These are phyloP conservation scores for Clarias macrocephalus DNA, from an alignment of 2,113 vertebrate species.

Conservation along the genomic window DNA sequence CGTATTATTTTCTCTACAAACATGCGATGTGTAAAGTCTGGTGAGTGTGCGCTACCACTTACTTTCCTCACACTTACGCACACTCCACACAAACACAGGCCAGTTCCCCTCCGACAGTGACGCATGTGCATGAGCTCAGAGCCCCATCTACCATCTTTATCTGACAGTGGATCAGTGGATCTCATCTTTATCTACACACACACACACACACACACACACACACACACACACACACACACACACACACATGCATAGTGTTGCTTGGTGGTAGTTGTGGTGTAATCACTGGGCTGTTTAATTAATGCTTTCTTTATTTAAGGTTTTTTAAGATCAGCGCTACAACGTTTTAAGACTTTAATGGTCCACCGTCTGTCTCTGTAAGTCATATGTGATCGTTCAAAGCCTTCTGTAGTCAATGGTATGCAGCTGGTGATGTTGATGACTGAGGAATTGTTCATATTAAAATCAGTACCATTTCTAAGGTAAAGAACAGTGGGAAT, in stretches of 20 bases:
- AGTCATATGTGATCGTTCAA: no score
- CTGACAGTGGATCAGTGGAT: conserved; percentile 30
- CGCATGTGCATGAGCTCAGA: conserved; percentile 44
- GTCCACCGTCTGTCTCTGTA: no score
- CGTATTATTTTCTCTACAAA: conserved; percentile 35
- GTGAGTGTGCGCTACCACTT: neutral
- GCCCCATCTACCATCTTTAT: conserved; percentile 24
- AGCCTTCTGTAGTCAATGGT: no score
- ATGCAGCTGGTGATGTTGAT: no score
- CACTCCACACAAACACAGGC: conserved; percentile 35
- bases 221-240: conserved; percentile 13
- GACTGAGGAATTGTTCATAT: no score
- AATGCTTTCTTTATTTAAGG: neutral
- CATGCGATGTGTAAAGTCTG: neutral
- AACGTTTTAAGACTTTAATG: no score
- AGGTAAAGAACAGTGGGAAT: no score
- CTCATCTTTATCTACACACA: conserved; percentile 32
- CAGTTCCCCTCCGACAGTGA: conserved; percentile 37
- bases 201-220: conserved; percentile 32
- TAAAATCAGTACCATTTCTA: no score
- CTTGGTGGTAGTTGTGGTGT: neutral
- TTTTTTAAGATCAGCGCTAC: no score
- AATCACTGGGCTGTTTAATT: neutral
- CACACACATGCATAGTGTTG: neutral
- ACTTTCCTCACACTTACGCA: neutral